phyloP scores from a whole-genome alignment of 2,113 vertebrate species.

The Oncorhynchus kisutch region DNA sequence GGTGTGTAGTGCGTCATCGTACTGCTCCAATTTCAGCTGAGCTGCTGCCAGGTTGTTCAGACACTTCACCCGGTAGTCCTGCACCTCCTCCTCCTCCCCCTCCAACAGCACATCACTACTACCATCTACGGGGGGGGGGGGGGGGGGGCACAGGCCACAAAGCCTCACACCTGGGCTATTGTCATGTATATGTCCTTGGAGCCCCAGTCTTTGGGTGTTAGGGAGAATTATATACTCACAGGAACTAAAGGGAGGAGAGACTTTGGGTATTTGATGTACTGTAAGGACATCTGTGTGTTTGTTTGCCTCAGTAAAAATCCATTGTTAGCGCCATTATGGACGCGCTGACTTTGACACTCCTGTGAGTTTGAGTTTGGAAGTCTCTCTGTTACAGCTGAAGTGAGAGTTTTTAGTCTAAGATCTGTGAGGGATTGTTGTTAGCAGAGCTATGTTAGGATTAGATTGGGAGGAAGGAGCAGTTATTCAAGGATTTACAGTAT shows the following conservation, averaged over 20 bases:
- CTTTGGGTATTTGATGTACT: slow-evolving; percentile 12
- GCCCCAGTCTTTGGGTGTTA: neutral
- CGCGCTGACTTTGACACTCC: neutral
- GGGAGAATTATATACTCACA: slow-evolving; percentile 5
- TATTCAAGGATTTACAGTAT: neutral
- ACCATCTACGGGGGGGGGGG: slow-evolving; percentile 44
- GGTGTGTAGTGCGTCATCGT: slow-evolving; percentile 72
- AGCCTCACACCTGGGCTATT: slow-evolving; percentile 11
- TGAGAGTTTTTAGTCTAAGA: neutral
- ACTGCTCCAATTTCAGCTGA: slow-evolving; percentile 77
- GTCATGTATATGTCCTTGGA: slow-evolving; percentile 1
- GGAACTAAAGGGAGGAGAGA: neutral
- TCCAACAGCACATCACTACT: slow-evolving; percentile 10
- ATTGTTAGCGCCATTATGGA: neutral
- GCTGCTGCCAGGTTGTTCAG: slow-evolving; percentile 82
- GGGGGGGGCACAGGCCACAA: neutral
- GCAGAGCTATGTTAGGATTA: neutral
- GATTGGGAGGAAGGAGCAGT: neutral
- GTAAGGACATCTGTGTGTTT: slow-evolving; percentile 1
- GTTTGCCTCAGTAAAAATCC: slow-evolving; percentile 17
- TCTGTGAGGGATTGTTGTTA: slow-evolving; percentile 4
- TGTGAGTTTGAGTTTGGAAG: neutral
- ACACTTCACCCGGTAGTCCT: slow-evolving; percentile 81
- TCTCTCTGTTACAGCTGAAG: neutral
- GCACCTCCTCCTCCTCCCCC: slow-evolving; percentile 72